Evolutionary conservation across 2,888 invertebrate genomes (phyloP).

Genomic region (Temnothorax unifasciatus): DNA sequence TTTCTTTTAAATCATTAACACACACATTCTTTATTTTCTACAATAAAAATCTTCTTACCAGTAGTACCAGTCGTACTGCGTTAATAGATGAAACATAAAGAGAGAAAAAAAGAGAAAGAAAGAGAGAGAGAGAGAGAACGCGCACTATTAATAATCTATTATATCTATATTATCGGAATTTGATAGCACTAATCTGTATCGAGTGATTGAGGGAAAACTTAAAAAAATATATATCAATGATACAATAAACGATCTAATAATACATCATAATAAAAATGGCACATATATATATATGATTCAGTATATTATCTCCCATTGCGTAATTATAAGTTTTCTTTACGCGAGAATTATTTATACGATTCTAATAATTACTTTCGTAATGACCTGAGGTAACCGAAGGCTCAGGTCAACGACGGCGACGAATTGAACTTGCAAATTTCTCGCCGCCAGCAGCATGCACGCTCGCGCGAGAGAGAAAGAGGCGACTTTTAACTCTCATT

Average conservation of each 20-base stretch:
- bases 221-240: neutral
- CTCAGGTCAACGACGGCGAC: constrained; percentile 36
- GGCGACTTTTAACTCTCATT: constrained; percentile 68
- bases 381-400: constrained; percentile 11
- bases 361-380: constrained; percentile 17
- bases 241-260: neutral
- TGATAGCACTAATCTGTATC: neutral
- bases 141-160: neutral
- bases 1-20: neutral
- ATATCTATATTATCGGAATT: neutral
- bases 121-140: neutral
- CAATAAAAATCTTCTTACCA: neutral
- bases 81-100: neutral
- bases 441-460: constrained; percentile 55
- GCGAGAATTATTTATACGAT: neutral
- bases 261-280: neutral
- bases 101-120: neutral
- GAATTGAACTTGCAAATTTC: constrained; percentile 67
- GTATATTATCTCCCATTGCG: neutral
- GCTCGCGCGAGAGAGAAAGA: constrained; percentile 64
- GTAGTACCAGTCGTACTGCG: neutral
- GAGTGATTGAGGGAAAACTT: neutral
- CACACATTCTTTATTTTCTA: neutral
- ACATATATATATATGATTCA: neutral
- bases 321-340: neutral